Conservation (phyloP, 2,113 vertebrate species). For the Symphodus melops region DNA sequence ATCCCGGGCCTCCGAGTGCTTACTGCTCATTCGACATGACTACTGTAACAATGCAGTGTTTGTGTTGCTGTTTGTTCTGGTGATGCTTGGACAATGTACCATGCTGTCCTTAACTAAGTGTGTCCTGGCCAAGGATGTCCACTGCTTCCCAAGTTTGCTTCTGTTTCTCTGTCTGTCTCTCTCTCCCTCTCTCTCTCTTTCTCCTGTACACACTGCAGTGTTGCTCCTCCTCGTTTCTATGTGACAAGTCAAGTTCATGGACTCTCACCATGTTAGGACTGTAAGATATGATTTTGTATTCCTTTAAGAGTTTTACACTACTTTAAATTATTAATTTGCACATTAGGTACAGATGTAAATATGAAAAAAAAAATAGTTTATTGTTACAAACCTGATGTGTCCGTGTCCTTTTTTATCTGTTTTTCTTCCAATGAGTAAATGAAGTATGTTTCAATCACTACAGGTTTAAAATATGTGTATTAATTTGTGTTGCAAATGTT, state of each 20-base stretch:
- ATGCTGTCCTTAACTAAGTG: slow-evolving; percentile 78
- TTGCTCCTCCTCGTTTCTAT: slow-evolving; percentile 77
- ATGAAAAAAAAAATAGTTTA: slow-evolving; percentile 85
- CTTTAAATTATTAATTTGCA: slow-evolving; percentile 88
- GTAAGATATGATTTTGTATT: slow-evolving; percentile 84
- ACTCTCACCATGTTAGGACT: slow-evolving; percentile 83
- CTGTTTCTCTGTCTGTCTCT: slow-evolving; percentile 74
- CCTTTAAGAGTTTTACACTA: slow-evolving; percentile 85
- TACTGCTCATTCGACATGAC: slow-evolving; percentile 73
- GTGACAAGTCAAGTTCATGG: slow-evolving; percentile 78
- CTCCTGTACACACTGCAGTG: slow-evolving; percentile 77
- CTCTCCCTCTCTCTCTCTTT: slow-evolving; percentile 59
- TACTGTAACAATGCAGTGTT: slow-evolving; percentile 77
- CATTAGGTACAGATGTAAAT: slow-evolving; percentile 86
- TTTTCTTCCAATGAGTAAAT: slow-evolving; percentile 58
- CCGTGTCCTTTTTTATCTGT: slow-evolving; percentile 75
- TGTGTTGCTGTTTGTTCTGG: slow-evolving; percentile 77
- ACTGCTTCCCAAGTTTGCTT: slow-evolving; percentile 80
- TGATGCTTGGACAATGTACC: slow-evolving; percentile 75
- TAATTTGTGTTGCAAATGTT: too few relatives aligned
- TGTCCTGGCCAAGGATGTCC: slow-evolving; percentile 84
- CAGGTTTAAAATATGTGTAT: too few relatives aligned
- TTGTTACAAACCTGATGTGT: slow-evolving; percentile 87
- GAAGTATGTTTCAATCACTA: neutral
- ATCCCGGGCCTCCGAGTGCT: slow-evolving; percentile 75